These are phyloP conservation scores for Hyposoter didymator DNA, from an alignment of 2,888 invertebrate genomes.

Conservation along the genomic window DNA sequence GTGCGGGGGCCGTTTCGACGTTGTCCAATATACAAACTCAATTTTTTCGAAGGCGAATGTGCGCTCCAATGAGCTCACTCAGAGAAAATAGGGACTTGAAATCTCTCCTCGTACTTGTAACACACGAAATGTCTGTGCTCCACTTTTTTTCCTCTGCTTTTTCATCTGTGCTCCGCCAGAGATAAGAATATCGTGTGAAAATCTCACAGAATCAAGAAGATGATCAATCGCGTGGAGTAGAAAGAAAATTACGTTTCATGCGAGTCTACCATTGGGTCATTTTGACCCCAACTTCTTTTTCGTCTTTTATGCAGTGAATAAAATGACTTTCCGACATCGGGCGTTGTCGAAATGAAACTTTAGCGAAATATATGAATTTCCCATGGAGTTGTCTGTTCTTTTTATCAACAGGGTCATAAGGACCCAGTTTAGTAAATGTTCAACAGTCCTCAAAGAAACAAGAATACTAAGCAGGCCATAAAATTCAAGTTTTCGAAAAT, in stretches of 20 bases:
- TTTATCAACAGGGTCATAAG: not conserved
- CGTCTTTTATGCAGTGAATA: not conserved
- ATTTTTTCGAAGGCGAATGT: constrained; percentile 54
- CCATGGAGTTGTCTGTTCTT: too few species aligned
- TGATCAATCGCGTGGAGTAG: not conserved
- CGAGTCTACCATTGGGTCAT: not conserved
- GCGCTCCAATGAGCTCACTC: constrained; percentile 43
- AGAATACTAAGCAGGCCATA: not conserved
- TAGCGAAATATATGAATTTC: not conserved
- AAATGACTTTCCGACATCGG: too few species aligned
- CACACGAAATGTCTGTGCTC: constrained; percentile 47
- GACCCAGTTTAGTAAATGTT: not conserved
- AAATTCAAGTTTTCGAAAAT: not conserved
- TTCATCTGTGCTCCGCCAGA: constrained; percentile 9
- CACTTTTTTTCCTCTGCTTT: constrained; percentile 29
- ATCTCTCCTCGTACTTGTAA: not conserved
- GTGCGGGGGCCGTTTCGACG: constrained; percentile 51
- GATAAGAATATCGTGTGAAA: constrained; percentile 23
- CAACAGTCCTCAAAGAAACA: too few species aligned
- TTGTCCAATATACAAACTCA: constrained; percentile 56
- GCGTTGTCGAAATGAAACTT: not conserved
- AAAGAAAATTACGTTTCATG: not conserved
- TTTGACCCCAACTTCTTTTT: not conserved
- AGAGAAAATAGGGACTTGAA: constrained; percentile 30
- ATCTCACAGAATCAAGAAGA: constrained; percentile 22